Conservation (phyloP, 2,888 invertebrate genomes). For the Euphydryas editha region DNA sequence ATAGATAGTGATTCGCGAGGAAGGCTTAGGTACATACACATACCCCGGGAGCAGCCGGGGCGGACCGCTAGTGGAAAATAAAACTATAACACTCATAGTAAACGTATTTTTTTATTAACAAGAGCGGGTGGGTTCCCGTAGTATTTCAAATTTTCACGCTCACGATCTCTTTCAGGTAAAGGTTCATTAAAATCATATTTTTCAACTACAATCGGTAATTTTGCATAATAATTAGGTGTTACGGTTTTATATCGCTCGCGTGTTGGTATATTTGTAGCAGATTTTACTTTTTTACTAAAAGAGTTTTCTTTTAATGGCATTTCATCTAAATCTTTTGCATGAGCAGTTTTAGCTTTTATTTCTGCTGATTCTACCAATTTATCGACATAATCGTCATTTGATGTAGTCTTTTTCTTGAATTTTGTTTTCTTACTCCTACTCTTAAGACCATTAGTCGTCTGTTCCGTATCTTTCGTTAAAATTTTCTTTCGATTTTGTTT, state of each 20-base stretch:
- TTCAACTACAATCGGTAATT: slow-evolving; percentile 57
- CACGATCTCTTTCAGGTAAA: slow-evolving; percentile 61
- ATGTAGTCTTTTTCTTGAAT: slow-evolving; percentile 9
- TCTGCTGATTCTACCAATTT: slow-evolving; percentile 36
- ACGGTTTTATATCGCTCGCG: slow-evolving; percentile 53
- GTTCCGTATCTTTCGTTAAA: background rate
- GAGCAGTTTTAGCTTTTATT: slow-evolving; percentile 53
- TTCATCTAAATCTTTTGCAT: slow-evolving; percentile 46
- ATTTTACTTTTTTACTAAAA: slow-evolving; percentile 28
- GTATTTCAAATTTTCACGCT: slow-evolving; percentile 52
- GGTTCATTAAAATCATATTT: slow-evolving; percentile 68
- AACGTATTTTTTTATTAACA: slow-evolving; percentile 58
- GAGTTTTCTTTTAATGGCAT: slow-evolving; percentile 12
- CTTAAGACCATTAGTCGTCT: background rate
- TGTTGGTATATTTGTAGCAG: slow-evolving; percentile 56
- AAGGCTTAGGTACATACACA: too few species aligned
- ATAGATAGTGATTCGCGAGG: too few species aligned
- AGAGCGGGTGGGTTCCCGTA: slow-evolving; percentile 50
- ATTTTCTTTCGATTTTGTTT: slow-evolving; percentile 12
- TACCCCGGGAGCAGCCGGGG: too few species aligned
- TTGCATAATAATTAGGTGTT: slow-evolving; percentile 59
- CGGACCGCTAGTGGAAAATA: too few species aligned
- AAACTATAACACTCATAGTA: slow-evolving; percentile 16
- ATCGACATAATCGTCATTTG: slow-evolving; percentile 22
- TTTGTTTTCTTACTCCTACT: slow-evolving; percentile 12